A percentile compares a stretch with the other conserved stretches of the same genome.
phyloP scores from a whole-genome alignment of 2,797 vertebrate species.

The Gastrophryne carolinensis region DNA sequence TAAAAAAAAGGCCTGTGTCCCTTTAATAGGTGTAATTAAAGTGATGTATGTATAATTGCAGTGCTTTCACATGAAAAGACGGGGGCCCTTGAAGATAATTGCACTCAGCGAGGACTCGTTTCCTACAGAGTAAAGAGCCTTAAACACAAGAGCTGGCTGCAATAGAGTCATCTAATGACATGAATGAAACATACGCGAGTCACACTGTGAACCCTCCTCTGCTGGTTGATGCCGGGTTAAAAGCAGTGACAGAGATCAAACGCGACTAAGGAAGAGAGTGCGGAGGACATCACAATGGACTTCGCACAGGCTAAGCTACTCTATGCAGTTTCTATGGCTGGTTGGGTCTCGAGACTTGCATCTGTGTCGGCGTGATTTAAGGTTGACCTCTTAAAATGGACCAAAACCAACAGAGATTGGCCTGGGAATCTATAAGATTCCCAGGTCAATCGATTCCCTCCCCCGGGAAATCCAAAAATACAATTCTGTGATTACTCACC shows the following conservation, averaged over 20 bases:
- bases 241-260: neutral
- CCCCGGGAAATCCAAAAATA: too few species aligned
- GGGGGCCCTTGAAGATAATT: slow-evolving; percentile 34
- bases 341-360: too few species aligned
- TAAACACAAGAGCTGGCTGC: neutral
- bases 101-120: slow-evolving; percentile 17
- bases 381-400: too few species aligned
- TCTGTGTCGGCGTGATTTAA: too few species aligned
- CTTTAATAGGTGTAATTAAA: slow-evolving; percentile 35
- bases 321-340: too few species aligned
- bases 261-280: neutral
- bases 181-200: slow-evolving; percentile 20
- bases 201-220: neutral
- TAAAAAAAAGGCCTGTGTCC: slow-evolving; percentile 4
- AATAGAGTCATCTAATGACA: slow-evolving; percentile 14
- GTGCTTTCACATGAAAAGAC: slow-evolving; percentile 22
- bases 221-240: neutral
- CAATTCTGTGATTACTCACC: too few species aligned
- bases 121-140: slow-evolving; percentile 27
- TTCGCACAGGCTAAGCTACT: too few species aligned
- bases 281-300: neutral
- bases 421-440: too few species aligned
- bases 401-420: too few species aligned
- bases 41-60: slow-evolving; percentile 37
- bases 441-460: too few species aligned